Evolutionary conservation across 2,113 vertebrate species (phyloP), one percentile per base, ranked within the genome.

Genomic region (Centropus bengalensis): DNA sequence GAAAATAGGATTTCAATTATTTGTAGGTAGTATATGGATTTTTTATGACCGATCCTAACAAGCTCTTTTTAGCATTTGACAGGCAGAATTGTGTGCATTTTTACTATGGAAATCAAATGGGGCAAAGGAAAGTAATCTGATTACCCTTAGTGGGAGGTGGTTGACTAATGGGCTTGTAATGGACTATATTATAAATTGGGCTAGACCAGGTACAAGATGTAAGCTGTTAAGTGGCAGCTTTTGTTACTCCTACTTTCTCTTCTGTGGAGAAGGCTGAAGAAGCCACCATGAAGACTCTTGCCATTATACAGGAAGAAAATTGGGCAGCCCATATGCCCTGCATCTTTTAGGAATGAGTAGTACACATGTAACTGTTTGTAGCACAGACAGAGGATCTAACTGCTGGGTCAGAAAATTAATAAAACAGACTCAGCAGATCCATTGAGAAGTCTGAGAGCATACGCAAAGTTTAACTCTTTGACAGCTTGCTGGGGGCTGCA

Each of bases 1-100:
- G 75, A 45, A 96, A 95, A 92, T 12, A 67, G 80, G 95, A 95
- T 94, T 93, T 93, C 66, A 94, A 74, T 95, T 96, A 91, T 79
- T 87, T 90, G 42, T 55, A 86, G 60, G 73, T 68, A 59, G 62
- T 23, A 10, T 73, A 47, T 40, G 56, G 75, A 62, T 77, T 82
- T 89, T 63, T 83, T 66, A 88, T 68, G 49, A 63, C 44, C 55
- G 78, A 81, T 74, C 83, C 20, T 69, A 89, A 79, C 51, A 82
- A 81, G 10, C 56, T 10, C 56, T 67, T 49, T 82, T 74, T 62
- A 86, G 36, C 14, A n/a, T 62, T 73, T 86, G 54, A 27, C 88
- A 91, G 52, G 76, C 28, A 95, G 59, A 44, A 44, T 6, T 5
- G 20, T 56, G 70, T 64, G 52, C 7, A 8, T 59, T 87, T 94